Base-by-base conservation (phyloP, 2,797 vertebrate species). In the Ataeniobius toweri region DNA sequence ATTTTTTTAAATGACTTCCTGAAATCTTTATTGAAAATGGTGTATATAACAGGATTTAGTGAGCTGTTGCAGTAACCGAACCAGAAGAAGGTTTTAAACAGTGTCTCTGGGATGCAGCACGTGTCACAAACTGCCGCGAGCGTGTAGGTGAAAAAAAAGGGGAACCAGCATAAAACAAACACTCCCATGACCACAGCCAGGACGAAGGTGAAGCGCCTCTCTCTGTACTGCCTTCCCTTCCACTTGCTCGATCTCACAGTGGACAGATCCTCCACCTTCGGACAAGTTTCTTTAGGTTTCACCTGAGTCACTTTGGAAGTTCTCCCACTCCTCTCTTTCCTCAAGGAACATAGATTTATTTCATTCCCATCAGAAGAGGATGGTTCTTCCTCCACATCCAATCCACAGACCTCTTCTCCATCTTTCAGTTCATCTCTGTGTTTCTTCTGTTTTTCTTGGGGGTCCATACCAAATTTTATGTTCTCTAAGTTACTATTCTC, bases 1-100 rank as follows among this genome's bases (percentile, higher is more conserved):
- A 98, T 98, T 91, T 96, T 97, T 95, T 97, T 97, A 89, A 99
- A 99, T 85, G 97, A 95, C 85, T 96, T 96, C 85, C 97, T 95
- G 89, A 98, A 98, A 91, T 98, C 98, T 0, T 96, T 95, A 88
- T 99, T 99, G 92, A 99, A 99, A 90, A 98, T 95, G 13, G 97
- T 99, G 86, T 99, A 99, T 90, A 99, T 99, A 41, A 99, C 93
- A 0, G 98, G 98, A 88, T 99, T 99, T 14, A 98, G 91, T 48
- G 97, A 98, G 83, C 98, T 98, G 77, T 99, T 99, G 90, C 98
- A 99, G 93, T 99, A 99, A 79, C 97, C 96, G 2, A 97, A 97
- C 98, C 98, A 99, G 94, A 99, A 99, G 88, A 99, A 98, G 89
- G 97, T 96, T 58, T 98, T 97, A 93, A 99, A 99, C 86, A 99